Evolutionary conservation across 2,797 vertebrate species (phyloP), one percentile per base, ranked within the genome.

Genomic region (Typhlichthys eigenmanni): DNA sequence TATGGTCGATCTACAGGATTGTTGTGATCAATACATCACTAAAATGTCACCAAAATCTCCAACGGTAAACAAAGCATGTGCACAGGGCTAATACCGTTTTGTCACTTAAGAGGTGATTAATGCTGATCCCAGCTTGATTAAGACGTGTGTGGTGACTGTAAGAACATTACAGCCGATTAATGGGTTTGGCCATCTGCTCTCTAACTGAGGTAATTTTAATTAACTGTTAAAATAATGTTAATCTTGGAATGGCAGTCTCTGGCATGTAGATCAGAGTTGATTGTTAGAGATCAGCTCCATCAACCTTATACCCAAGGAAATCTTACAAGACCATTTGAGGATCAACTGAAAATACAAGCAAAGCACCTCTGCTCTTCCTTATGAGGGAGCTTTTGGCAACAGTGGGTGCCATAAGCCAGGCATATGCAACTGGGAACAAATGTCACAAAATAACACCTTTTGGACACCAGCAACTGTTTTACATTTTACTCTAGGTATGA

Each of bases 21-120:
- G 72, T 49, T 62, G 38, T 43, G 55, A 79, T 82, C 75, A 74
- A 70, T 72, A 47, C 68, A 72, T 69, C 43, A 61, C 48, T 55
- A 65, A 64, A 72, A 84, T 85, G 87, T 87, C 81, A 87, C 55
- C 60, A 64, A 75, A 78, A 84, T 83, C 69, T 79, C 7, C n/a
- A 60, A 14, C 74, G 63, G 75, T 68, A 47, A 85, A 82, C 83
- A 82, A 85, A 85, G 56, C 71, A 63, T 13, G 48, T 56, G 82
- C 84, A 66, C 69, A 55, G 72, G 60, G 83, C 62, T 81, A 83
- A 90, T 89, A 86, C 86, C 85, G 89, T 89, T 91, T 91, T 90
- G 91, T 77, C 82, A 90, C 89, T 81, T 91, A 92, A 93, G 77
- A 83, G 81, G 86, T 87, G 89, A 92, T 92, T 89, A 92, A 87